phyloP scores from a whole-genome alignment of 2,888 invertebrate genomes.

The Cetonia aurata region DNA sequence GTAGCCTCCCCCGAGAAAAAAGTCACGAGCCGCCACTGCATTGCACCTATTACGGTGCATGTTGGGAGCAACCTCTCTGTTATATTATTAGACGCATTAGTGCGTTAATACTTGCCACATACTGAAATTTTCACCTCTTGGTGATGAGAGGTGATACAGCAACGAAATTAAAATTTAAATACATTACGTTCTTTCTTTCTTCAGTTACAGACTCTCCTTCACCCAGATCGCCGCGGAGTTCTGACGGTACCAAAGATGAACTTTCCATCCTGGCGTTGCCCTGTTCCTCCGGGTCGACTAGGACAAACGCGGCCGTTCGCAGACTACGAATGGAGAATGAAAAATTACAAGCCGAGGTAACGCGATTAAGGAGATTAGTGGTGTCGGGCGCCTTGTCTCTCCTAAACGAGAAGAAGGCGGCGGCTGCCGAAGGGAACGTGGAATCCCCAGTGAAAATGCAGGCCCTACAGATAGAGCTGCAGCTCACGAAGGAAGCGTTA shows the following conservation, averaged over 20 bases:
- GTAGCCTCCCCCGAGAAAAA: no score
- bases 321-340: conserved; percentile 83
- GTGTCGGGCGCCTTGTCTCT: conserved; percentile 75
- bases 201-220: conserved; percentile 60
- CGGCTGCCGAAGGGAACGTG: conserved; percentile 62
- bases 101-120: not conserved
- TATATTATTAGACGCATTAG: not conserved
- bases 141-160: not conserved
- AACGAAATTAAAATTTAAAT: not conserved
- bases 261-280: conserved; percentile 57
- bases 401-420: conserved; percentile 67
- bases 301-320: conserved; percentile 69
- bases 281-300: conserved; percentile 58
- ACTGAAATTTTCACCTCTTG: not conserved
- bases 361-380: conserved; percentile 76
- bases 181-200: not conserved
- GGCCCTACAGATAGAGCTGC: conserved; percentile 74
- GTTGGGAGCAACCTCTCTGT: not conserved
- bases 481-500: conserved; percentile 84
- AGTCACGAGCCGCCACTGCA: no score
- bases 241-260: conserved; percentile 59
- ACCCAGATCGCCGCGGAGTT: conserved; percentile 61
- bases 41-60: conserved; percentile 31
- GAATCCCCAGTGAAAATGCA: conserved; percentile 64
- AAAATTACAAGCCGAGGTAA: conserved; percentile 79